phyloP scores from a whole-genome alignment of 92 coral and sea anemone genomes.

The Isaurus tuberculatus region DNA sequence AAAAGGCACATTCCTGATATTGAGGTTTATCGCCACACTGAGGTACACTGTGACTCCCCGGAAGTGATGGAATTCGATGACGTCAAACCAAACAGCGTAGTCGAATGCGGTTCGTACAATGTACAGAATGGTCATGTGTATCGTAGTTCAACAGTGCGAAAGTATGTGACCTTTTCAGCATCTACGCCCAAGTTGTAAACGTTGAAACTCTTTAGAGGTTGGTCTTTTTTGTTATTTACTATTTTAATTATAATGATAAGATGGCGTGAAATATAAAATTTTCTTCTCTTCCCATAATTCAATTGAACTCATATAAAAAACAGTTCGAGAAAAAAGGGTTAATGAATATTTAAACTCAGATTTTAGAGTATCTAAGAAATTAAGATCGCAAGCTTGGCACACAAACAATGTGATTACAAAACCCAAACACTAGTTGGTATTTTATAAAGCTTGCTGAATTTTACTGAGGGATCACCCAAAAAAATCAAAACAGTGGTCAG shows the following conservation, averaged over 20 bases:
- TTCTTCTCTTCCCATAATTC: too few species aligned
- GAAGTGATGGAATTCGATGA: slow-evolving; percentile 92
- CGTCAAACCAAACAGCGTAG: slow-evolving; percentile 62
- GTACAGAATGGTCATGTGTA: slow-evolving; percentile 84
- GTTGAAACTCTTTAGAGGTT: background rate
- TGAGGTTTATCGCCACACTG: slow-evolving; percentile 94
- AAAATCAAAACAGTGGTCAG: too few species aligned
- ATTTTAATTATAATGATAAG: background rate
- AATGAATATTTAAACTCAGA: too few species aligned
- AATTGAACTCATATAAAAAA: too few species aligned
- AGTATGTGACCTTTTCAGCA: slow-evolving; percentile 89
- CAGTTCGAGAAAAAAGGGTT: too few species aligned
- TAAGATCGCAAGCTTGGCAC: too few species aligned
- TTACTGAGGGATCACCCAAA: too few species aligned
- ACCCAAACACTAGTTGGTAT: too few species aligned
- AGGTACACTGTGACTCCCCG: slow-evolving; percentile 88
- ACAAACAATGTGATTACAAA: too few species aligned
- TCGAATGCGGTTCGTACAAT: slow-evolving; percentile 83
- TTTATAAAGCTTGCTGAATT: too few species aligned
- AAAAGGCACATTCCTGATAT: slow-evolving; percentile 89
- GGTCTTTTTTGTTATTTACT: background rate
- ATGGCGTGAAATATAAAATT: too few species aligned
- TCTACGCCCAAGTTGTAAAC: slow-evolving; percentile 74
- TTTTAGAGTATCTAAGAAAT: too few species aligned
- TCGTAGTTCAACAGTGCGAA: slow-evolving; percentile 74